Conservation (phyloP, 92 coral and sea anemone species). For the Epizoanthus fatuus region DNA sequence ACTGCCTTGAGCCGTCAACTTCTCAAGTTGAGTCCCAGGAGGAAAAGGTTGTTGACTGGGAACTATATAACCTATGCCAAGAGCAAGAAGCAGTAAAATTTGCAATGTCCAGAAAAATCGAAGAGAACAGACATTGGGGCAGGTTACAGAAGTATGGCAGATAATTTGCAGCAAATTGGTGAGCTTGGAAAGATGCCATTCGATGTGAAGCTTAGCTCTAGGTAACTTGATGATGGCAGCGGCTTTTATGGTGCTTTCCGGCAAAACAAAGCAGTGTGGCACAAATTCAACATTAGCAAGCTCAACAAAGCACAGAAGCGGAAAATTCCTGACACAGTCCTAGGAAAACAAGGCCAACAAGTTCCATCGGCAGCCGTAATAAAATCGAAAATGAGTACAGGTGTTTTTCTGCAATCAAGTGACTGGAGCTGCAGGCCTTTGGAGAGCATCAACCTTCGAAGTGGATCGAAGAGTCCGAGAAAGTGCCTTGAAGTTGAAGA, state of each 20-base stretch:
- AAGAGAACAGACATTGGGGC: neutral
- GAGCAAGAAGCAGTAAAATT: neutral
- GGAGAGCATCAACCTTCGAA: slow-evolving; percentile 61
- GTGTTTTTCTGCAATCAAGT: slow-evolving; percentile 66
- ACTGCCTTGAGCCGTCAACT: too few relatives aligned
- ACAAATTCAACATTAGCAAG: slow-evolving; percentile 37
- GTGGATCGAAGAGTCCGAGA: slow-evolving; percentile 57
- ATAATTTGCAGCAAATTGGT: neutral
- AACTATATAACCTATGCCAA: neutral
- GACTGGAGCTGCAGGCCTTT: slow-evolving; percentile 52
- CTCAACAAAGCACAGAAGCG: slow-evolving; percentile 46
- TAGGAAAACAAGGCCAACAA: slow-evolving; percentile 29
- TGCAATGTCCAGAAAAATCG: neutral
- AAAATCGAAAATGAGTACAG: slow-evolving; percentile 15
- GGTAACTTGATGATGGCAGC: neutral
- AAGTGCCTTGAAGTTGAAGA: slow-evolving; percentile 51
- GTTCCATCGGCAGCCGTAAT: slow-evolving; percentile 5
- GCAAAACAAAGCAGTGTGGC: neutral
- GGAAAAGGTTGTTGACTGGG: neutral
- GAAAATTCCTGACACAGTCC: slow-evolving; percentile 10
- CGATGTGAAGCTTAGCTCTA: too few relatives aligned
- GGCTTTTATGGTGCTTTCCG: neutral
- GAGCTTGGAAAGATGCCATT: neutral
- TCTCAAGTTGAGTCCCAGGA: too few relatives aligned
- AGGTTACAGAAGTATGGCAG: neutral